phyloP scores from a whole-genome alignment of 2,888 invertebrate genomes.

The Eilema sororculum region DNA sequence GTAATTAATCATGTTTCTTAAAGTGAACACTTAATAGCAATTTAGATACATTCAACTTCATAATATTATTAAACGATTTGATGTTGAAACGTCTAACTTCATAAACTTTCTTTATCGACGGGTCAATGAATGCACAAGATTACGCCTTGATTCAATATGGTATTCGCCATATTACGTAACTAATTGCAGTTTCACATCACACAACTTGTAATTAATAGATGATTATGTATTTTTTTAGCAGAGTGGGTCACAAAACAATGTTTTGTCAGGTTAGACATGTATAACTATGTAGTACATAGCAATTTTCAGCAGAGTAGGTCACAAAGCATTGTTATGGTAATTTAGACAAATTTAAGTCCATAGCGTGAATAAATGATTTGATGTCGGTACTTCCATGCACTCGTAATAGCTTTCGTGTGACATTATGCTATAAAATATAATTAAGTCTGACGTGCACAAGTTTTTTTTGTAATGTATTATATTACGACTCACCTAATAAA shows the following conservation, averaged over 20 bases:
- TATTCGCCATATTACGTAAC: conserved; percentile 22
- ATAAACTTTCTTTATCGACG: conserved; percentile 19
- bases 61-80: background rate
- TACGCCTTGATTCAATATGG: conserved; percentile 23
- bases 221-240: background rate
- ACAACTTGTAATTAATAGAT: background rate
- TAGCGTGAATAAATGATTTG: background rate
- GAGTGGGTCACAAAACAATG: background rate
- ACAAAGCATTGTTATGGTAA: background rate
- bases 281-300: no score
- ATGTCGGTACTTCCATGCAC: background rate
- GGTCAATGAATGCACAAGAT: conserved; percentile 28
- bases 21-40: background rate
- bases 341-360: background rate
- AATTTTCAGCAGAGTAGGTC: no score
- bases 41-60: background rate
- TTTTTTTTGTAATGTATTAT: background rate
- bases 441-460: background rate
- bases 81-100: background rate
- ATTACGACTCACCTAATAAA: background rate
- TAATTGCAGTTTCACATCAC: conserved; percentile 18
- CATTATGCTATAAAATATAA: background rate
- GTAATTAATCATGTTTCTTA: background rate
- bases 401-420: background rate
- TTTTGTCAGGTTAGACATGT: background rate